Evolutionary conservation across 1,140 invertebrate genomes (phyloP).

Genomic region (Caenorhabditis latens): DNA sequence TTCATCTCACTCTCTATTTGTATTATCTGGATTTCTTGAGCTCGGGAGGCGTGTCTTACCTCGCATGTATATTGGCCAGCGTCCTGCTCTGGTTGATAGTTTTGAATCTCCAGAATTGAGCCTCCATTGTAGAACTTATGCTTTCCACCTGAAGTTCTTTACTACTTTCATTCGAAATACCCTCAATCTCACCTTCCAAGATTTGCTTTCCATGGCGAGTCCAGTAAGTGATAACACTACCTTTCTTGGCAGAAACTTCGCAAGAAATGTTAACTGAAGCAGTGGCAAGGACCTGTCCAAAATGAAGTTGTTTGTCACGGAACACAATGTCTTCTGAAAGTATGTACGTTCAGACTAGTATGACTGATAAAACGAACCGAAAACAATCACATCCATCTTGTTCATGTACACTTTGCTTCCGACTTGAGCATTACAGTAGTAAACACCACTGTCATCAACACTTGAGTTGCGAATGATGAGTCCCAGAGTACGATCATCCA

Average conservation of each 20-base stretch:
- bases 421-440: constrained; percentile 62
- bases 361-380: neutral
- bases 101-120: constrained; percentile 51
- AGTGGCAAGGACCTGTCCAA: constrained; percentile 51
- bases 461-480: constrained; percentile 59
- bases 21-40: too few species aligned
- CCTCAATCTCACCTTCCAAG: constrained; percentile 24
- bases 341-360: neutral
- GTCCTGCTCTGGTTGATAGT: constrained; percentile 50
- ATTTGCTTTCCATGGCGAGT: constrained; percentile 42
- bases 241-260: constrained; percentile 45
- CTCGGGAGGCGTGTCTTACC: neutral
- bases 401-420: constrained; percentile 23
- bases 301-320: constrained; percentile 37
- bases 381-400: constrained; percentile 57
- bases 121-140: constrained; percentile 51
- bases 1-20: too few species aligned
- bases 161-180: too few species aligned
- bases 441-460: constrained; percentile 63
- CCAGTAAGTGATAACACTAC: constrained; percentile 37
- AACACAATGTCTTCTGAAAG: constrained; percentile 55
- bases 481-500: constrained; percentile 55
- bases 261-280: constrained; percentile 57
- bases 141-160: constrained; percentile 28
- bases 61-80: constrained; percentile 56